phyloP scores from a whole-genome alignment of 2,888 invertebrate species.

The Acronicta leporina region DNA sequence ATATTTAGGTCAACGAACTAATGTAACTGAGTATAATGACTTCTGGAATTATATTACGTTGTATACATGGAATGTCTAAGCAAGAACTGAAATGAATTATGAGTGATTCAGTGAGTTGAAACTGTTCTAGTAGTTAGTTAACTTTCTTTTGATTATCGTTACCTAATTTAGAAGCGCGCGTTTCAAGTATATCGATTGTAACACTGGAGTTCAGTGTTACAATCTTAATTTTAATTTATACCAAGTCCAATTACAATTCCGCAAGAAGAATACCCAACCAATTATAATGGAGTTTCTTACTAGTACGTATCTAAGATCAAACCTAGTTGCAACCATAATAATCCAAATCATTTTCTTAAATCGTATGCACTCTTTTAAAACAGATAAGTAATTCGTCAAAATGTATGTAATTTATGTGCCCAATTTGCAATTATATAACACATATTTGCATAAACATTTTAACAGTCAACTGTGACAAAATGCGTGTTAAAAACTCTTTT shows the following conservation, averaged over 20 bases:
- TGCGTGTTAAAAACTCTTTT: background rate
- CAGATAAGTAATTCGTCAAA: background rate
- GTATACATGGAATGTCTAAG: conserved; percentile 41
- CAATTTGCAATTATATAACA: background rate
- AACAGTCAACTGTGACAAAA: conserved; percentile 5
- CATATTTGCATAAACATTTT: background rate
- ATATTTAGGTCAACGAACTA: conserved; percentile 56
- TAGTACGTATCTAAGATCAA: too few species aligned
- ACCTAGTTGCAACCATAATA: too few species aligned
- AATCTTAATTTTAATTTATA: conserved; percentile 6
- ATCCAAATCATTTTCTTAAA: too few species aligned
- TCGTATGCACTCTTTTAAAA: background rate
- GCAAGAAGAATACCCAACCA: too few species aligned
- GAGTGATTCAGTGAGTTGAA: conserved; percentile 32
- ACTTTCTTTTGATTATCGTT: conserved; percentile 34
- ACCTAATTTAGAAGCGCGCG: conserved; percentile 11
- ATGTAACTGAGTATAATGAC: conserved; percentile 20
- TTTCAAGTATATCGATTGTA: conserved; percentile 19
- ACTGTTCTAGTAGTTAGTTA: conserved; percentile 29
- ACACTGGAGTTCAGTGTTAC: conserved; percentile 6
- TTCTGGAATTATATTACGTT: conserved; percentile 41
- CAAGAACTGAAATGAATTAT: conserved; percentile 29
- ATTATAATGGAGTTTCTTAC: too few species aligned
- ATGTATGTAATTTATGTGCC: background rate
- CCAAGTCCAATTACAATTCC: too few species aligned